phyloP scores from a whole-genome alignment of 2,113 vertebrate species.

The Miniopterus natalensis region DNA sequence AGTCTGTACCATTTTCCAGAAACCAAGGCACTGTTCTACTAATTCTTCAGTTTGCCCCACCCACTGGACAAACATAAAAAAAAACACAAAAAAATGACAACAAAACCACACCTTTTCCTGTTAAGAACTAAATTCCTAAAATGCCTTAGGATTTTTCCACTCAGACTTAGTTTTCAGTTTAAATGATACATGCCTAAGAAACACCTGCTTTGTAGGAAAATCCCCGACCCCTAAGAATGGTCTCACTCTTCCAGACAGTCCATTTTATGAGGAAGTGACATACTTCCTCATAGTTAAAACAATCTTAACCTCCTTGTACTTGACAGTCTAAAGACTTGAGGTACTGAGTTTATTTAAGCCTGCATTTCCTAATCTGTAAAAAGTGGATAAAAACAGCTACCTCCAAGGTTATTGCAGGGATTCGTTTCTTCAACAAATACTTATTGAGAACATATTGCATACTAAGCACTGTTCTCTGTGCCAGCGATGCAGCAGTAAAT shows the following conservation, averaged over 20 bases:
- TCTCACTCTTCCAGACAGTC: not conserved
- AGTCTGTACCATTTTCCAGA: constrained; percentile 13
- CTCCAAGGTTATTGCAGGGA: not conserved
- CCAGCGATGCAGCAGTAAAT: not conserved
- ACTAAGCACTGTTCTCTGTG: not conserved
- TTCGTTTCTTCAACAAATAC: constrained; percentile 49
- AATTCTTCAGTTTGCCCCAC: not conserved
- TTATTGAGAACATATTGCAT: not conserved
- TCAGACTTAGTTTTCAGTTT: constrained; percentile 44
- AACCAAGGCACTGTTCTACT: not conserved
- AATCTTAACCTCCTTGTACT: not conserved
- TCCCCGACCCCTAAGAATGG: not conserved
- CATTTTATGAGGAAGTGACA: not conserved
- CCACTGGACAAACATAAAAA: constrained; percentile 2
- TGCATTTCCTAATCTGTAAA: constrained; percentile 35
- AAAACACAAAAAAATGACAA: not conserved
- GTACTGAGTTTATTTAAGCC: not conserved
- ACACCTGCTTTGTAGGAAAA: constrained; percentile 42
- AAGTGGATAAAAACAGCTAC: not conserved
- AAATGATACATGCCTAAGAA: not conserved
- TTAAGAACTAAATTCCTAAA: constrained; percentile 48
- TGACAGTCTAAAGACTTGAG: constrained; percentile 33
- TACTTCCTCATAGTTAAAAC: not conserved
- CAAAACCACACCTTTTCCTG: not conserved
- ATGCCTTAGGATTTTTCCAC: not conserved